A percentile compares a stretch with the other conserved stretches of the same genome.
phyloP scores from a whole-genome alignment of 2,797 vertebrate genomes.

The Falco berigora region DNA sequence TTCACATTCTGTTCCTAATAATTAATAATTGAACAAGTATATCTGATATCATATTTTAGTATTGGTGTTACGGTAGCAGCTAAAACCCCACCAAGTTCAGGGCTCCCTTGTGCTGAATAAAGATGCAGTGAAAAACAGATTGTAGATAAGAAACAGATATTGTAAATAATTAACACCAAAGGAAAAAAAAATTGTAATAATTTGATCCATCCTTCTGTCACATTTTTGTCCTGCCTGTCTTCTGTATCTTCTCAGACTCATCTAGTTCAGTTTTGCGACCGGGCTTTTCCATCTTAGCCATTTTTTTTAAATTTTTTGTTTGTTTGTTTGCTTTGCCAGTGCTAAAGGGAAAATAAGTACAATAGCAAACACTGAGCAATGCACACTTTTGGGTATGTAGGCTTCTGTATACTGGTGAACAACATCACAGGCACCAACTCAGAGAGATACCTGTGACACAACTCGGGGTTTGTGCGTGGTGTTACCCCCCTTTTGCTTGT shows the following conservation, averaged over 20 bases:
- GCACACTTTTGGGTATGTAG: neutral
- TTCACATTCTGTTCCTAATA: neutral
- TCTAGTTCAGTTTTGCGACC: neutral
- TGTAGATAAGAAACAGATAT: conserved; percentile 37
- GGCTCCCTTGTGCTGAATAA: conserved; percentile 6
- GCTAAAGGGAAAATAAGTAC: neutral
- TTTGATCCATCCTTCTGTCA: conserved; percentile 37
- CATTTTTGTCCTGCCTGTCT: neutral
- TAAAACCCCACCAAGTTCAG: conserved; percentile 9
- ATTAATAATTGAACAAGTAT: neutral
- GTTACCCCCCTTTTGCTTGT: neutral
- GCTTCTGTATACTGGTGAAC: neutral
- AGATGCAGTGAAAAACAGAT: conserved; percentile 13
- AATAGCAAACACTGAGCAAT: neutral
- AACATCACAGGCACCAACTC: neutral
- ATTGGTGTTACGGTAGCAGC: neutral
- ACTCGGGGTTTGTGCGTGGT: neutral
- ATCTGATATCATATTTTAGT: neutral
- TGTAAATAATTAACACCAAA: conserved; percentile 58
- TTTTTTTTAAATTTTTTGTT: neutral
- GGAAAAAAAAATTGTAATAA: neutral
- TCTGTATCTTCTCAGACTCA: neutral
- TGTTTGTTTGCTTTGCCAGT: neutral
- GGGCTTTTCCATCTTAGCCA: neutral
- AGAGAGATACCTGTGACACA: neutral